These are phyloP conservation scores for Drosophila eugracilis DNA, from an alignment of 1,140 invertebrate genomes.

Conservation along the genomic window DNA sequence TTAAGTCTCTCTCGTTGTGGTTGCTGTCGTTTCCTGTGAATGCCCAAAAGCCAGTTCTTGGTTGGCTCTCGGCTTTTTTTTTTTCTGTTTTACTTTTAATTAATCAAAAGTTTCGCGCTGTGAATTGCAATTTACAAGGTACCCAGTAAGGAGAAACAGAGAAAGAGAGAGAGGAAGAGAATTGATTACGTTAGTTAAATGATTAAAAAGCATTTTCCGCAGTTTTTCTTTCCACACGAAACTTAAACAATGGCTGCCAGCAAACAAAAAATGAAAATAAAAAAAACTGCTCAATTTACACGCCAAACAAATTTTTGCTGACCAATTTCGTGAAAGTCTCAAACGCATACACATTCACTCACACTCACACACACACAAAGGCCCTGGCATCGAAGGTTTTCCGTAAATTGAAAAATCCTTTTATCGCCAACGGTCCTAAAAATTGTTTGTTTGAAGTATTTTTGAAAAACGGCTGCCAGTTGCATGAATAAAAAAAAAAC, in stretches of 20 bases:
- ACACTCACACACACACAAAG: slow-evolving; percentile 4
- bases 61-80: slow-evolving; percentile 21
- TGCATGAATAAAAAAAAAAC: slow-evolving; percentile 2
- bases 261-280: neutral
- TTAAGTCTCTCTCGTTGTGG: slow-evolving; percentile 12
- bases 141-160: neutral
- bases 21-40: slow-evolving; percentile 10
- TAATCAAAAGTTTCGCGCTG: slow-evolving; percentile 74
- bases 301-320: slow-evolving; percentile 39
- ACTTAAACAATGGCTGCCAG: slow-evolving; percentile 12
- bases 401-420: slow-evolving; percentile 39
- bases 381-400: slow-evolving; percentile 20
- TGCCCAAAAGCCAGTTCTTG: slow-evolving; percentile 23
- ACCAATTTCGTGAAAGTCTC: slow-evolving; percentile 45
- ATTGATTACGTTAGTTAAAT: slow-evolving; percentile 76
- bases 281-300: slow-evolving; percentile 38
- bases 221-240: slow-evolving; percentile 9
- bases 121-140: slow-evolving; percentile 57
- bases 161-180: slow-evolving; percentile 30
- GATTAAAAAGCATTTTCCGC: slow-evolving; percentile 49
- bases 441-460: slow-evolving; percentile 36
- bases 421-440: slow-evolving; percentile 30
- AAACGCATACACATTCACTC: slow-evolving; percentile 9
- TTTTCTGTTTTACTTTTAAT: slow-evolving; percentile 69
- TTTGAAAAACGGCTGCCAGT: slow-evolving; percentile 7